Evolutionary conservation across 2,113 vertebrate genomes (phyloP), one percentile per base, ranked within the genome.

Genomic region (Hydrolagus affinis): DNA sequence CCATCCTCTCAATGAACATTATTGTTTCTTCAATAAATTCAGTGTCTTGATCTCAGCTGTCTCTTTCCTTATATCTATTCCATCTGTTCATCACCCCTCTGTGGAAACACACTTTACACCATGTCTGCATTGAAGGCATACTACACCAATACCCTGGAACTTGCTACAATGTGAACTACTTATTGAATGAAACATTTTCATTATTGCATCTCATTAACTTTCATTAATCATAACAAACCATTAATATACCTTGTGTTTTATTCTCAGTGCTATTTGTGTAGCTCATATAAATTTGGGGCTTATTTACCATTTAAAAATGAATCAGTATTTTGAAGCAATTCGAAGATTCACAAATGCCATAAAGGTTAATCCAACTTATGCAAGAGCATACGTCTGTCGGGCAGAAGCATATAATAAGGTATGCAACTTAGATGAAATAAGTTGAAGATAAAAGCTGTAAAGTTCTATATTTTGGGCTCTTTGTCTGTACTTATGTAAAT

Each of bases 221-320:
- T 44, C 44, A 44, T 44, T 1, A 44, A 44, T 1, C 1, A 44
- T 44, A 3, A 44, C 44, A 44, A 44, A 44, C 70, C 25, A 59
- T 1, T 85, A 68, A 83, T 32, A 64, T 64, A 25, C 32, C 11
- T 25, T 72, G 32, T 85, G 85, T 86, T 86, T 88, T 57, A 10
- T 8, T 88, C 90, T 85, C 86, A 95, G 94, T 85, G 90, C 86
- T 85, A 2, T 90, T 80, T 21, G 73, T 77, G 86, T 91, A 86
- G 92, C 93, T 73, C 90, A 94, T 86, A 75, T 94, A 87, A 95
- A 92, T 87, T 91, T 95, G 88, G 93, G 93, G 19, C 89, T 95
- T 74, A 92, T 94, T 87, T 86, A 90, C 85, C 89, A 95, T 60
- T 86, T 93, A 59, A 87, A 93, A 77, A 86, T 92, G 78, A 60